Percentiles rank a stretch among this genome's conserved stretches.
These are phyloP conservation scores for Lithophane socia DNA, from an alignment of 2,888 invertebrate genomes.

Conservation along the genomic window DNA sequence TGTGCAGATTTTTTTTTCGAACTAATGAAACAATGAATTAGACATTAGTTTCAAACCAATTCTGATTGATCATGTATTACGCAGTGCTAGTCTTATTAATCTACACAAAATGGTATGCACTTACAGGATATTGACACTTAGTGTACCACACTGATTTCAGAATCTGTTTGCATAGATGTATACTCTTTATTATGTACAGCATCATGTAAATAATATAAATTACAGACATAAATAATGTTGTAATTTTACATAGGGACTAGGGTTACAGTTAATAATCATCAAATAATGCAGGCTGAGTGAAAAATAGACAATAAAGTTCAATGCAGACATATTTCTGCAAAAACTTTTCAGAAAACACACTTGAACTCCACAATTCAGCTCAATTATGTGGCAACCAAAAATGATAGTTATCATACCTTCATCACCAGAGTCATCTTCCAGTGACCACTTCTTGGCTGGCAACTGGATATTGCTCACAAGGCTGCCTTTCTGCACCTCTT, in stretches of 20 bases:
- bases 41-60: too few relatives aligned
- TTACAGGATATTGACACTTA: neutral
- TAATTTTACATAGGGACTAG: too few relatives aligned
- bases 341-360: neutral
- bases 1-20: too few relatives aligned
- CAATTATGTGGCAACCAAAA: neutral
- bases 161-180: too few relatives aligned
- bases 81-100: neutral
- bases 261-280: neutral
- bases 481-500: slow-evolving; percentile 93
- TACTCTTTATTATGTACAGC: too few relatives aligned
- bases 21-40: too few relatives aligned
- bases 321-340: neutral
- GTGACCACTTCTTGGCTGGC: slow-evolving; percentile 96
- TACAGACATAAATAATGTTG: too few relatives aligned
- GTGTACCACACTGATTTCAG: neutral
- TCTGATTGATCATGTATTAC: too few relatives aligned
- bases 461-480: slow-evolving; percentile 91
- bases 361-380: neutral
- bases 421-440: slow-evolving; percentile 99
- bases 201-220: too few relatives aligned
- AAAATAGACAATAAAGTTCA: neutral
- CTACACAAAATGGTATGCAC: neutral
- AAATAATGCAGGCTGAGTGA: neutral
- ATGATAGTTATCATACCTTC: slow-evolving; percentile 89